Evolutionary conservation across 2,113 vertebrate species (phyloP), one percentile per base, ranked within the genome.

Genomic region (Pelecanus crispus): DNA sequence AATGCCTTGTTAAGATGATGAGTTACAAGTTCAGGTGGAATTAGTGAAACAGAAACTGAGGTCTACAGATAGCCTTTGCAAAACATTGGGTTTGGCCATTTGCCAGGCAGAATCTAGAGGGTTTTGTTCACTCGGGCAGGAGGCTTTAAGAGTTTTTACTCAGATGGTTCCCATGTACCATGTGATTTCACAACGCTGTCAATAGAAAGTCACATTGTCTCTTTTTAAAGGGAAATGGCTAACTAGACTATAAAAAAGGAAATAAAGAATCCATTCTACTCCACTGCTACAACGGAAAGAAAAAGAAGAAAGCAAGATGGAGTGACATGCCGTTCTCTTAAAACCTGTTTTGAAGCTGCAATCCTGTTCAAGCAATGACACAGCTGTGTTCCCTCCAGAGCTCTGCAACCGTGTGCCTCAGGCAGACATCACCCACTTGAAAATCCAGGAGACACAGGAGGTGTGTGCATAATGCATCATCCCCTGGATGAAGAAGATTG

Each of bases 81-180:
- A 71, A 96, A 61, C 79, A 42, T 0, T 25, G 74, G 47, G 40
- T 77, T 80, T 97, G 94, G 95, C 67, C 7, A 2, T 36, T 36
- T 44, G 93, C 93, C 95, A 95, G 71, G 53, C 81, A 77, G 50
- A 62, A 92, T 80, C 29, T 38, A 18, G 66, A 89, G 70, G 40
- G 3, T 80, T 90, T 58, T 72, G 62, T 21, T 95, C 47, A 67
- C 73, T 52, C 4, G 5, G 36, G 70, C 58, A 85, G 66, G 63
- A 90, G 71, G 89, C 81, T 82, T 50, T 84, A 95, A 52, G 83
- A 91, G 81, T 28, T 95, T 88, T 91, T 11, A 59, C 84, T 95
- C 78, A 44, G 75, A 86, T 40, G 47, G 81, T 97, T 97, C 93
- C 87, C 94, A 89, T 68, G 79, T 6, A 95, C 93, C 87, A 87